Conservation (phyloP, 2,888 invertebrate species). For the Ligdia adustata region DNA sequence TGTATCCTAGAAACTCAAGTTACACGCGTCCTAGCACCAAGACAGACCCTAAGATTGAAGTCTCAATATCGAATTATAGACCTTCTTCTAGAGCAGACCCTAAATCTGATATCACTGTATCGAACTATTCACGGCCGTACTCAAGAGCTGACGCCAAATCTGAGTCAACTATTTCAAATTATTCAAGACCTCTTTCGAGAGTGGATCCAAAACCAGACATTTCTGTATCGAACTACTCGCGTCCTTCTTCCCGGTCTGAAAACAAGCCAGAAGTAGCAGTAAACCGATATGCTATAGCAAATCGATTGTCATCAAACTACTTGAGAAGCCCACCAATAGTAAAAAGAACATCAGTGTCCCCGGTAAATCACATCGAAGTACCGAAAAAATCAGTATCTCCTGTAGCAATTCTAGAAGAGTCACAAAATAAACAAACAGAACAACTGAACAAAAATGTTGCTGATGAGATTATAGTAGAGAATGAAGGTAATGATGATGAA, state of each 20-base stretch:
- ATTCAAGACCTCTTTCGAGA: conserved; percentile 16
- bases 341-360: conserved; percentile 67
- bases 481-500: conserved; percentile 49
- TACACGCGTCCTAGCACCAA: conserved; percentile 55
- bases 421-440: conserved; percentile 37
- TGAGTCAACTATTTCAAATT: conserved; percentile 13
- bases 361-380: conserved; percentile 58
- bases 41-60: conserved; percentile 53
- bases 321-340: conserved; percentile 69
- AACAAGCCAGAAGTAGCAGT: conserved; percentile 55
- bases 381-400: conserved; percentile 48
- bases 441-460: neutral
- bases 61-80: conserved; percentile 36
- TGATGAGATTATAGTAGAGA: neutral
- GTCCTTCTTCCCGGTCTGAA: conserved; percentile 48
- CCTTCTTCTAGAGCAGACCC: conserved; percentile 15
- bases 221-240: conserved; percentile 12
- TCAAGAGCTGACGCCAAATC: conserved; percentile 22
- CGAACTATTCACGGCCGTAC: conserved; percentile 18
- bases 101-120: conserved; percentile 14
- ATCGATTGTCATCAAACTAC: conserved; percentile 70
- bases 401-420: conserved; percentile 45
- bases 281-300: conserved; percentile 73
- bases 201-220: conserved; percentile 17
- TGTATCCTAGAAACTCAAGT: conserved; percentile 78